These are phyloP conservation scores for Aleiodes leptofemur DNA, from an alignment of 2,888 invertebrate species.

Conservation along the genomic window DNA sequence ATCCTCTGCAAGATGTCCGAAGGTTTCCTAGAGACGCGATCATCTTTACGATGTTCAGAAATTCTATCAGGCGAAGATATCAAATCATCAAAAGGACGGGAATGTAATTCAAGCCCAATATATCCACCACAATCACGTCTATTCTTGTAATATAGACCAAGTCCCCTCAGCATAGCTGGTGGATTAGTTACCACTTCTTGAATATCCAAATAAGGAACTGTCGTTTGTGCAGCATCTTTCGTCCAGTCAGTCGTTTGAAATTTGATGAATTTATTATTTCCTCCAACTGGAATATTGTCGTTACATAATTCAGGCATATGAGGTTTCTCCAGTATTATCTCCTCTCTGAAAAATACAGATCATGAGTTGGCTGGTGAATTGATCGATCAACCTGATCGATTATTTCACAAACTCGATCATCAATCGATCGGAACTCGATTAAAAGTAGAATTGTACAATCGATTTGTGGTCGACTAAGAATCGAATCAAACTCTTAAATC, in stretches of 20 bases:
- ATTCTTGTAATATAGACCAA: background rate
- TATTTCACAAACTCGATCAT: no score
- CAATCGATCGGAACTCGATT: no score
- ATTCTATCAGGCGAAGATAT: no score
- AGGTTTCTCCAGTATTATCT: background rate
- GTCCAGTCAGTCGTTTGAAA: slow-evolving; percentile 6
- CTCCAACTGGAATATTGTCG: background rate
- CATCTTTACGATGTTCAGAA: no score
- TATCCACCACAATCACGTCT: background rate
- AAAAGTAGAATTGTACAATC: no score
- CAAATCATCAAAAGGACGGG: background rate
- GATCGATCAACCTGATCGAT: no score
- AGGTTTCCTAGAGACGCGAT: no score
- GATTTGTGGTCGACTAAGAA: no score
- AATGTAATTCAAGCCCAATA: slow-evolving; percentile 5
- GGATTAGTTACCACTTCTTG: slow-evolving; percentile 17
- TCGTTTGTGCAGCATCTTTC: slow-evolving; percentile 20
- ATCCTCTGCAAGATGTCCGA: no score
- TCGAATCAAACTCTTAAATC: no score
- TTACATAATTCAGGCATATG: background rate
- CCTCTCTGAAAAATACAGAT: slow-evolving; percentile 3
- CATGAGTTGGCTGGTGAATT: no score
- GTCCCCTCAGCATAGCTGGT: background rate
- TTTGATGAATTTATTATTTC: background rate
- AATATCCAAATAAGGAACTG: slow-evolving; percentile 12